A percentile compares a stretch with the other conserved stretches of the same genome.
Conservation (phyloP, 1,140 invertebrate species). For the Varroa destructor region DNA sequence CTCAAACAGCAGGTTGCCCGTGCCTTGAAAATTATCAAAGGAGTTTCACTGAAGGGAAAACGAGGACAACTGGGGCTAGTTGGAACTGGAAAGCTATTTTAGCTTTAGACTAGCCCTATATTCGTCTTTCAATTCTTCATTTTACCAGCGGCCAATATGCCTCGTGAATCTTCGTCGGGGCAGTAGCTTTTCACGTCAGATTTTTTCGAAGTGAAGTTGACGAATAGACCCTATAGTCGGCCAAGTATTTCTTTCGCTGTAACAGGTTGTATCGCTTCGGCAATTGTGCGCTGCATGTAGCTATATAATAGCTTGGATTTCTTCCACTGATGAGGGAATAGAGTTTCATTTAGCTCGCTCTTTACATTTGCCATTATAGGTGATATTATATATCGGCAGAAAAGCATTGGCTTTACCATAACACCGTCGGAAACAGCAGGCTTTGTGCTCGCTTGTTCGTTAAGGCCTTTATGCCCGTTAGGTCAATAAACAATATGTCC, state of each 20-base stretch:
- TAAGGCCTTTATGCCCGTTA: too few species aligned
- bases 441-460: neutral
- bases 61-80: too few species aligned
- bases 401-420: constrained; percentile 48
- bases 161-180: constrained; percentile 56
- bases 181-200: constrained; percentile 53
- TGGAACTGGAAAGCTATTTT: too few species aligned
- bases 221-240: neutral
- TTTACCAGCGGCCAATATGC: constrained; percentile 62
- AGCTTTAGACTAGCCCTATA: constrained; percentile 41
- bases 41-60: too few species aligned
- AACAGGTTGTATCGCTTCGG: neutral
- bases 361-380: neutral
- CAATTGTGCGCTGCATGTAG: neutral
- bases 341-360: neutral
- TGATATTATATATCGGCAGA: neutral
- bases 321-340: neutral
- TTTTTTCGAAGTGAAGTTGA: neutral
- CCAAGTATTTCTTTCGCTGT: neutral
- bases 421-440: constrained; percentile 47
- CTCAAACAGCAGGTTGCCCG: too few species aligned
- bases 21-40: too few species aligned
- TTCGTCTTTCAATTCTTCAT: constrained; percentile 49
- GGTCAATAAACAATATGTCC: constrained; percentile 22
- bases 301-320: neutral